Evolutionary conservation across 2,113 vertebrate species (phyloP), one percentile per base, ranked within the genome.

Genomic region (Tyto alba): DNA sequence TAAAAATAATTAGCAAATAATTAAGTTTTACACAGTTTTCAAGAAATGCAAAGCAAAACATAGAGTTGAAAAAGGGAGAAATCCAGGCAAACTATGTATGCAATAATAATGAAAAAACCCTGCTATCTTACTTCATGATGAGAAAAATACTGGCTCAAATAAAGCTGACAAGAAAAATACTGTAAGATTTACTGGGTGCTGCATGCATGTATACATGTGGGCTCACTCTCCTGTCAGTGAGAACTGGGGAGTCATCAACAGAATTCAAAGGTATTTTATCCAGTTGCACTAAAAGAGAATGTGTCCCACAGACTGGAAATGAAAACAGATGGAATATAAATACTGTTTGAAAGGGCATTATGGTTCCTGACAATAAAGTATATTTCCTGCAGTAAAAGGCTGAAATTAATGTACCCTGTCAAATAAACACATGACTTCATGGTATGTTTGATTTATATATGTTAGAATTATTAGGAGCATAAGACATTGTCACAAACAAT

Each of bases 311-410:
- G 91, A 80, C 72, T 94, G 92, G 75, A 96, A 90, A 85, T 55
- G 75, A 77, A 88, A 94, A 53, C 74, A 88, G 59, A 53, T 3
- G 13, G 78, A 89, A 83, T 63, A 90, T 88, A 96, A 95, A 96
- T 90, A 93, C 55, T 92, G 25, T 85, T 90, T 86, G 88, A 96
- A 96, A 80, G 71, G 71, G 72, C 79, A 91, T 83, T 95, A 90
- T 2, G 2, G 50, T n/a, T 94, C 79, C 78, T 94, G 85, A 77
- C 85, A 96, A 74, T 84, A 69, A 96, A 91, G 41, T 77, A 10
- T 62, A 90, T 94, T 91, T 95, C 81, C 88, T 86, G 82, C 75
- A 85, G 59, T 93, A 94, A 96, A 96, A 96, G 74, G 85, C 38
- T 84, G 85, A 83, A 95, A 96, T 96, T 93, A 90, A 91, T 90